These are phyloP conservation scores for Boulengeromyrus knoepffleri DNA, from an alignment of 2,113 vertebrate genomes.

Conservation along the genomic window DNA sequence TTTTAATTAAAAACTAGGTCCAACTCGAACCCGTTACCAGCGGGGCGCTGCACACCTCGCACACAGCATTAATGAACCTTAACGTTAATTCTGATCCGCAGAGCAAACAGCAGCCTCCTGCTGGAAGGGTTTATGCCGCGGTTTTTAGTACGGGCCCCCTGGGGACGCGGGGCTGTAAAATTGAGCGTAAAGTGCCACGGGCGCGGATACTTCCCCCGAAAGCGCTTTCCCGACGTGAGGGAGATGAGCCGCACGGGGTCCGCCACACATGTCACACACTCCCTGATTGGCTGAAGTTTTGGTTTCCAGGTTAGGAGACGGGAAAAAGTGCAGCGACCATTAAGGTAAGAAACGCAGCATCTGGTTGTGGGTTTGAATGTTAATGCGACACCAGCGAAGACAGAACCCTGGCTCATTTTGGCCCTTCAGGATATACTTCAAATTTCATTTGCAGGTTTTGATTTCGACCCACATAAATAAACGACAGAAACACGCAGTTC, in stretches of 20 bases:
- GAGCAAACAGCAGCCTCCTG: background rate
- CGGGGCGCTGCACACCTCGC: background rate
- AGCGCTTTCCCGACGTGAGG: background rate
- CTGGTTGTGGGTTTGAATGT: background rate
- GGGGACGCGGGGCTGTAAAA: background rate
- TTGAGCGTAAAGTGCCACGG: background rate
- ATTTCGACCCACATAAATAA: background rate
- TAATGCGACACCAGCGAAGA: background rate
- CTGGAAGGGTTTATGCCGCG: background rate
- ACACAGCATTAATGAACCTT: constrained; percentile 7
- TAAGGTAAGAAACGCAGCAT: background rate
- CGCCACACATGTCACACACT: background rate
- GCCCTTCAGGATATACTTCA: background rate
- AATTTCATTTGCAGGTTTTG: background rate
- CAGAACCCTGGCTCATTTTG: background rate
- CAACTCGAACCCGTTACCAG: background rate
- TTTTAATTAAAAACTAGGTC: background rate
- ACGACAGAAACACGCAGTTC: background rate
- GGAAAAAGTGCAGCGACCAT: background rate
- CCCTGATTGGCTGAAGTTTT: background rate
- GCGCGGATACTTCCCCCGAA: background rate
- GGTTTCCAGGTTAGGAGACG: background rate
- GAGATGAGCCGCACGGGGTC: background rate
- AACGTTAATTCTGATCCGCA: background rate
- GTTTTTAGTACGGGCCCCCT: background rate